Conservation (phyloP, 2,888 invertebrate species). For the Iphiclides podalirius region DNA sequence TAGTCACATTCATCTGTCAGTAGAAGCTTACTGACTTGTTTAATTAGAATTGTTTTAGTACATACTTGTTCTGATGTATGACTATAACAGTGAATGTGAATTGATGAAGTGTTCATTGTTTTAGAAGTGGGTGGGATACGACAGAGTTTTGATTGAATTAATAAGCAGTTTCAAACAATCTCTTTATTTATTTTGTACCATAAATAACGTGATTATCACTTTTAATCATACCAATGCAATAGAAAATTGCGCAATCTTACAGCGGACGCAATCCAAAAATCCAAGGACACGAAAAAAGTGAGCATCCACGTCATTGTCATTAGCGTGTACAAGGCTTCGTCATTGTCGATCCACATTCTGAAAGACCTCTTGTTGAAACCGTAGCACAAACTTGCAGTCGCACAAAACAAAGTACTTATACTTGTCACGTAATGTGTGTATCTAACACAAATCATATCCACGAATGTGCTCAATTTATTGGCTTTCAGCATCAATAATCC, state of each 20-base stretch:
- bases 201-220: no score
- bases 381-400: slow-evolving; percentile 39
- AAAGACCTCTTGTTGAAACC: slow-evolving; percentile 39
- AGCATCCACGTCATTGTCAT: slow-evolving; percentile 27
- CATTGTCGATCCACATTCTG: slow-evolving; percentile 36
- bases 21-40: not conserved
- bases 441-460: slow-evolving; percentile 30
- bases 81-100: no score
- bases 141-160: no score
- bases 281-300: slow-evolving; percentile 38
- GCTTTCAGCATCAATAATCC: slow-evolving; percentile 36
- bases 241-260: slow-evolving; percentile 28
- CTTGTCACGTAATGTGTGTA: slow-evolving; percentile 42
- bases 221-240: no score
- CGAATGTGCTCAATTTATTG: slow-evolving; percentile 29
- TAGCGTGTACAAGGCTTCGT: slow-evolving; percentile 27
- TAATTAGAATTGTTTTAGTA: not conserved
- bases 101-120: not conserved
- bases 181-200: no score
- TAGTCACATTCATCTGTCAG: not conserved
- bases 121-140: not conserved
- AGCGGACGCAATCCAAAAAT: slow-evolving; percentile 37
- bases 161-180: no score
- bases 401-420: slow-evolving; percentile 36
- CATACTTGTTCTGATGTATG: no score